Base-by-base conservation (phyloP, 1,140 invertebrate genomes). In the Cyclargus thomasi region DNA sequence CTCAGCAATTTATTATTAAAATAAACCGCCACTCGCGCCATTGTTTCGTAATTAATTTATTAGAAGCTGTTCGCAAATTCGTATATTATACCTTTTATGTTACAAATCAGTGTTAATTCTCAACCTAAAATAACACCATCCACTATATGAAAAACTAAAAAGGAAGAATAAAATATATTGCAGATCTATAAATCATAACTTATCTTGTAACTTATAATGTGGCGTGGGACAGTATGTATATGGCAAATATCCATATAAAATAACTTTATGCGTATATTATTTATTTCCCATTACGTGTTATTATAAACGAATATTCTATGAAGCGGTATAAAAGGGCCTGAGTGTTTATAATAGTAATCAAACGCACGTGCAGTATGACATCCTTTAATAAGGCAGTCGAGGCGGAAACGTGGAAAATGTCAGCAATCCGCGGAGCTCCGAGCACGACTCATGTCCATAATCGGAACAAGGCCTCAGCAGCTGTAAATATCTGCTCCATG, bases 381-480 rank as follows among this genome's bases (percentile, higher is more conserved):
- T 88, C 85, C 81, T 88, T 83, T 81, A 85, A 87, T 86, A 90
- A 83, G 85, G 82, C 78, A 86, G 64, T 83, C 74, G 70, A 88
- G 83, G 79, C 86, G 87, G 87, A 90, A 90, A 90, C 80, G 79
- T 86, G 79, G 83, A 90, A 88, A 90, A 90, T 90, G 85, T 87
- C 80, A 84, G 85, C 82, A 86, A 88, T 88, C 78, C 85, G 82
- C 74, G 70, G 75, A 78, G 79, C 78, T 67, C 70, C 71, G 79
- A 80, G 83, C 85, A 90, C 86, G 86, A 90, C 78, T 87, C 81
- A 85, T 85, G 82, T 70, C 86, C 85, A 85, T 87, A 88, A 88
- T 86, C 81, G 85, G 87, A 79, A 88, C 86, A 87, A 90, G 87
- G 85, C 85, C 85, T 85, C 67, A 62, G 80, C 87, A 90, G 85